These are phyloP conservation scores for Danio tinwini DNA, from an alignment of 2,797 vertebrate species.

Conservation along the genomic window DNA sequence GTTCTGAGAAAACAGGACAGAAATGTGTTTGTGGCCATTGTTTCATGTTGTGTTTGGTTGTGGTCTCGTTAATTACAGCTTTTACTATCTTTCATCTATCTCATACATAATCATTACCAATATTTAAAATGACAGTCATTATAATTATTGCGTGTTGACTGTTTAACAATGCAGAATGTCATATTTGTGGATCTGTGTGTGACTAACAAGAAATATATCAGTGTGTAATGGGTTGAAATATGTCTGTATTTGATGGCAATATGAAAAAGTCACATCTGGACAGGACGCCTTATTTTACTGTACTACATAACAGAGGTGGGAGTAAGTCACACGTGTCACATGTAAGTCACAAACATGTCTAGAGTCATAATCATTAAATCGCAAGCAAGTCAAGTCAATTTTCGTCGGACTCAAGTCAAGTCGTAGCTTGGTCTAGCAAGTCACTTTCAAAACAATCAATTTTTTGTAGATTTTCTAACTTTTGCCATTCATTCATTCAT, in stretches of 20 bases:
- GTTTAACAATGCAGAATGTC: not conserved
- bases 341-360: no score
- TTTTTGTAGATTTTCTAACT: no score
- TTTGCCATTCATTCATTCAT: no score
- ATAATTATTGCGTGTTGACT: not conserved
- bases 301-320: no score
- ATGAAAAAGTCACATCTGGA: not conserved
- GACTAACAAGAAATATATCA: not conserved
- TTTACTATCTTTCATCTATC: not conserved
- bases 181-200: not conserved
- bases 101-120: no score
- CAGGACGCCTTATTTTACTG: not conserved
- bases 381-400: no score
- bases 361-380: no score
- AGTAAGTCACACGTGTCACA: no score
- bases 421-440: no score
- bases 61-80: not conserved
- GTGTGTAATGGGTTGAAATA: not conserved
- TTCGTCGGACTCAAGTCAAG: no score
- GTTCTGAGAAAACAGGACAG: conserved; percentile 22
- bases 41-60: conserved; percentile 27
- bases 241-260: not conserved
- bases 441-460: no score
- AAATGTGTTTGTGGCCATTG: conserved; percentile 6
- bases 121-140: not conserved